These are phyloP conservation scores for Budorcas taxicolor DNA, from an alignment of 2,113 vertebrate genomes.

Conservation along the genomic window DNA sequence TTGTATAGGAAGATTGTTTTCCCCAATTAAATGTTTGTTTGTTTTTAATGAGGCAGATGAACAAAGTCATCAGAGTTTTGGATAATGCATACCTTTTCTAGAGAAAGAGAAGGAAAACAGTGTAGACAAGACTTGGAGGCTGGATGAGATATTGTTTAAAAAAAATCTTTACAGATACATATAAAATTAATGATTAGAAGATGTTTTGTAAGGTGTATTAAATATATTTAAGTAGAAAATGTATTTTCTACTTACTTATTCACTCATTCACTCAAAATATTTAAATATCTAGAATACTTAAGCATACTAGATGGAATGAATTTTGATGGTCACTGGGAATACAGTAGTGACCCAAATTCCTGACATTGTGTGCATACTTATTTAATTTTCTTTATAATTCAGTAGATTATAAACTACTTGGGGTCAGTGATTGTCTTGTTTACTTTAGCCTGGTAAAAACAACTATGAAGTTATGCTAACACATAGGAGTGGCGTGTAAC, in stretches of 20 bases:
- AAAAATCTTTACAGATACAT: not conserved
- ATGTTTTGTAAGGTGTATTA: not conserved
- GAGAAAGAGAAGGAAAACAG: not conserved
- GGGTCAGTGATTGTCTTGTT: not conserved
- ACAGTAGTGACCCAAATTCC: not conserved
- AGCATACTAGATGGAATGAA: not conserved
- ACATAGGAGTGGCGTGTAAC: not conserved
- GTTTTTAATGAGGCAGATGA: not conserved
- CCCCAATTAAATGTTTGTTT: not conserved
- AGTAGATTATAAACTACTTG: not conserved
- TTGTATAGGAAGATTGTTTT: not conserved
- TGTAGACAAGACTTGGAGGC: not conserved
- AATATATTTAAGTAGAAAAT: not conserved
- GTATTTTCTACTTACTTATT: not conserved
- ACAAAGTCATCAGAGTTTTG: not conserved
- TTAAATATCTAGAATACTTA: not conserved
- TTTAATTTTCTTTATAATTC: not conserved
- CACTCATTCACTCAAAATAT: not conserved
- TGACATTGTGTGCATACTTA: not conserved
- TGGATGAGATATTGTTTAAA: not conserved
- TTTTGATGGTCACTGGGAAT: not conserved
- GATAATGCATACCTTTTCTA: not conserved
- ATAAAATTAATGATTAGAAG: not conserved
- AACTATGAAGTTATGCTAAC: not conserved
- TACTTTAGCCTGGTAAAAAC: not conserved